phyloP scores from a whole-genome alignment of 2,113 vertebrate species.

The Ivindomyrus marchei region DNA sequence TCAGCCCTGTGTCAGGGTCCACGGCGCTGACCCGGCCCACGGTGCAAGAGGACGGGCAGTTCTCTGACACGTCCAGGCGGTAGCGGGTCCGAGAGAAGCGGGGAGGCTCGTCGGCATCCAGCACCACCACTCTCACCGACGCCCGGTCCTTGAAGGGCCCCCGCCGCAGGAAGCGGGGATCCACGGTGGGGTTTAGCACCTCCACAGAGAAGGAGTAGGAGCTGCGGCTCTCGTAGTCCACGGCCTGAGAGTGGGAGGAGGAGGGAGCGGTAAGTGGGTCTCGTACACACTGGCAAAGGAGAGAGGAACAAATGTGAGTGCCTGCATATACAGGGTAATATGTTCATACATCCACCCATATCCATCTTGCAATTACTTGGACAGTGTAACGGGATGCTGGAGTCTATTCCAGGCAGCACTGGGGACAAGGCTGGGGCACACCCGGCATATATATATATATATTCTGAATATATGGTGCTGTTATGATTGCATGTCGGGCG shows the following conservation, averaged over 20 bases:
- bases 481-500: no score
- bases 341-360: neutral
- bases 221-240: constrained; percentile 73
- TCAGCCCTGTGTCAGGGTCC: constrained; percentile 76
- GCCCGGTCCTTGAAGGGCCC: constrained; percentile 81
- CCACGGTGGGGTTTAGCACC: constrained; percentile 72
- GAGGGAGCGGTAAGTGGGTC: neutral
- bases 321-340: neutral
- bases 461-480: no score
- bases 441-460: no score
- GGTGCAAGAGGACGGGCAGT: constrained; percentile 64
- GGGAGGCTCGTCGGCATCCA: constrained; percentile 78
- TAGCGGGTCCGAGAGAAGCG: constrained; percentile 69
- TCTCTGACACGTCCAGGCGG: constrained; percentile 70
- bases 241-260: constrained; percentile 48
- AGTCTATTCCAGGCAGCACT: neutral
- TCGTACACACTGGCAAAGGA: neutral
- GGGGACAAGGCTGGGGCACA: no score
- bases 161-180: constrained; percentile 69
- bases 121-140: constrained; percentile 68
- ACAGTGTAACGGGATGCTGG: neutral
- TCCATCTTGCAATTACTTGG: neutral
- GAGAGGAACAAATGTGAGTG: neutral
- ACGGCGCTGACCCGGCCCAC: constrained; percentile 64
- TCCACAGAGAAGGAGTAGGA: constrained; percentile 77